Conservation (phyloP, 2,113 vertebrate genomes). For the Mesocricetus auratus region DNA sequence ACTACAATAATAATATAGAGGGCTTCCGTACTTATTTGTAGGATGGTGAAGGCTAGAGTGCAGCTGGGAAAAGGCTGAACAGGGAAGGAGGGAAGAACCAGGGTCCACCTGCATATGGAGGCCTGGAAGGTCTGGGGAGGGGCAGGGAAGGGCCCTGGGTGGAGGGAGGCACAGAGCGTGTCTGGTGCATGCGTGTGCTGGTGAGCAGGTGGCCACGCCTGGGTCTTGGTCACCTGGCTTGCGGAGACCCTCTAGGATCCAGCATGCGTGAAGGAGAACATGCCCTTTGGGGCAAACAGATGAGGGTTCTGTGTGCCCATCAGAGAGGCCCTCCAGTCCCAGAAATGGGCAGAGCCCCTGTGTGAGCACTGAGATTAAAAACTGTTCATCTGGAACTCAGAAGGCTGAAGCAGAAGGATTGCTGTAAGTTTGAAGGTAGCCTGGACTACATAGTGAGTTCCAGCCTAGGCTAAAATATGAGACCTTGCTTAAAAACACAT, state of each 20-base stretch:
- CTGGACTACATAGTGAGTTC: background rate
- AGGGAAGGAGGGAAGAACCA: background rate
- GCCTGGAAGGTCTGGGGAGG: background rate
- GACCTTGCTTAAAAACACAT: background rate
- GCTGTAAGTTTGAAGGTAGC: background rate
- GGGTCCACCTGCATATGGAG: background rate
- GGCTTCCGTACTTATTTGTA: background rate
- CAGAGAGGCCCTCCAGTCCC: background rate
- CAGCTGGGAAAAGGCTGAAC: background rate
- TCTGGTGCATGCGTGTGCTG: background rate
- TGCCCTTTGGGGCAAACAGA: background rate
- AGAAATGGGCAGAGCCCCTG: background rate
- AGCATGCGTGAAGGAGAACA: background rate
- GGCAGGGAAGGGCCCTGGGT: background rate
- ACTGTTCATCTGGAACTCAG: background rate
- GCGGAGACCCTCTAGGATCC: background rate
- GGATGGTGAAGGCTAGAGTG: background rate
- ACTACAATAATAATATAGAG: background rate
- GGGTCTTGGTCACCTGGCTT: background rate
- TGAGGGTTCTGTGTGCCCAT: background rate
- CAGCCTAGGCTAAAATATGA: background rate
- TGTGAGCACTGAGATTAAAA: background rate
- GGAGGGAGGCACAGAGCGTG: background rate
- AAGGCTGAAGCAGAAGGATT: background rate
- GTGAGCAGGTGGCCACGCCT: too few relatives aligned